Evolutionary conservation across 2,113 vertebrate genomes (phyloP).

Genomic region (Cromileptes altivelis): DNA sequence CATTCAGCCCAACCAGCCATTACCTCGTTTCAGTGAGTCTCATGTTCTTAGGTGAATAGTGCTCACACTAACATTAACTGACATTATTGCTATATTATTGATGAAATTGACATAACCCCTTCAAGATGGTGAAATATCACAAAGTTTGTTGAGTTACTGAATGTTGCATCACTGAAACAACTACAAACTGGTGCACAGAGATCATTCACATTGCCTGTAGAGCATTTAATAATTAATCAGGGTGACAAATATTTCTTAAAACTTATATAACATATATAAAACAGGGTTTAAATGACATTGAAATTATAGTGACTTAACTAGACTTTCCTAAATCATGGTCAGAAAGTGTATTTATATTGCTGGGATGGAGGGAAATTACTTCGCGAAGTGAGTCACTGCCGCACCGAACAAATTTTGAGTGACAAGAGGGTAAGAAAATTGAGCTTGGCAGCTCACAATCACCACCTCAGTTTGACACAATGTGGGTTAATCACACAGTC

Average conservation of each 20-base stretch:
- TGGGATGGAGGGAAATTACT: constrained; percentile 46
- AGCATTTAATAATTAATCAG: constrained; percentile 25
- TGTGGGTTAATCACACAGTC: constrained; percentile 55
- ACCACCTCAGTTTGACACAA: constrained; percentile 41
- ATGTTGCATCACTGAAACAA: constrained; percentile 49
- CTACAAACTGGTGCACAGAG: neutral
- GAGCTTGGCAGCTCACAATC: neutral
- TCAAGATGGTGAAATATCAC: constrained; percentile 22
- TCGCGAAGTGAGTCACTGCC: constrained; percentile 29
- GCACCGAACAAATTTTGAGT: constrained; percentile 42
- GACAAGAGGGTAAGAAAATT: constrained; percentile 45
- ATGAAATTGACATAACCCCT: constrained; percentile 18
- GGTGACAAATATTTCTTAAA: constrained; percentile 2
- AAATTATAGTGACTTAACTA: neutral
- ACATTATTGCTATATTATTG: constrained; percentile 33
- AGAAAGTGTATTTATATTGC: constrained; percentile 29
- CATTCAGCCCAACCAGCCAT: neutral
- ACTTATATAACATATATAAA: neutral
- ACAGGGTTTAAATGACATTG: constrained; percentile 14
- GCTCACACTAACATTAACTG: constrained; percentile 15
- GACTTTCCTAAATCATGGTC: constrained; percentile 2
- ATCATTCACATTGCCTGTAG: neutral
- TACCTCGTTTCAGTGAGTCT: neutral
- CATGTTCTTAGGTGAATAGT: constrained; percentile 6
- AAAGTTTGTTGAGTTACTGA: constrained; percentile 35